These are phyloP conservation scores for Aphelenchoides bicaudatus DNA, from an alignment of 2,888 invertebrate genomes.

Conservation along the genomic window DNA sequence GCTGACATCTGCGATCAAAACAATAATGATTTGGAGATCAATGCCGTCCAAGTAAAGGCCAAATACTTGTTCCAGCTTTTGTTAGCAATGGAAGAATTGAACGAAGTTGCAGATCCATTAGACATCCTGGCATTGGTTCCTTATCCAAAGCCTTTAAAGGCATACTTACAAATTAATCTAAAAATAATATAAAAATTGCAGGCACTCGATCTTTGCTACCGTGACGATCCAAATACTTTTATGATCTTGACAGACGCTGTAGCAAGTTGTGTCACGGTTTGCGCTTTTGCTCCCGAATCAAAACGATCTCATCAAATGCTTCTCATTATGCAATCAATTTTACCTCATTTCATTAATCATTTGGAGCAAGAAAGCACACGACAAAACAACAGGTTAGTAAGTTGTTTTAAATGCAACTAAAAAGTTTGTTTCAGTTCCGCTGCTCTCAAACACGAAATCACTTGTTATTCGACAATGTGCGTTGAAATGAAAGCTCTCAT, in stretches of 20 bases:
- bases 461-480: conserved; percentile 84
- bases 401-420: no score
- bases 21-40: conserved; percentile 72
- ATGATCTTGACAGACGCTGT: conserved; percentile 86
- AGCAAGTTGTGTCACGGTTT: conserved; percentile 96
- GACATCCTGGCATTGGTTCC: conserved; percentile 71
- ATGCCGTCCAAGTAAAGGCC: conserved; percentile 77
- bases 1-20: conserved; percentile 84
- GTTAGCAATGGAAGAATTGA: conserved; percentile 72
- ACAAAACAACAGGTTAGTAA: conserved; percentile 70
- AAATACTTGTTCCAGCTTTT: conserved; percentile 76
- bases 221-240: conserved; percentile 94
- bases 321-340: conserved; percentile 79
- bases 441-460: conserved; percentile 79
- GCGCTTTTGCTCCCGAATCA: conserved; percentile 94
- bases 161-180: no score
- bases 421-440: no score
- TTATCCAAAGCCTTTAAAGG: conserved; percentile 55
- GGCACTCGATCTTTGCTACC: conserved; percentile 97
- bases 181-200: no score
- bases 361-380: conserved; percentile 75
- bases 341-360: conserved; percentile 90
- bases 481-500: conserved; percentile 90
- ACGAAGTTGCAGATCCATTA: conserved; percentile 75
- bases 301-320: conserved; percentile 67